Base-by-base conservation (phyloP, 2,888 invertebrate species). In the Ectobius pallidus region DNA sequence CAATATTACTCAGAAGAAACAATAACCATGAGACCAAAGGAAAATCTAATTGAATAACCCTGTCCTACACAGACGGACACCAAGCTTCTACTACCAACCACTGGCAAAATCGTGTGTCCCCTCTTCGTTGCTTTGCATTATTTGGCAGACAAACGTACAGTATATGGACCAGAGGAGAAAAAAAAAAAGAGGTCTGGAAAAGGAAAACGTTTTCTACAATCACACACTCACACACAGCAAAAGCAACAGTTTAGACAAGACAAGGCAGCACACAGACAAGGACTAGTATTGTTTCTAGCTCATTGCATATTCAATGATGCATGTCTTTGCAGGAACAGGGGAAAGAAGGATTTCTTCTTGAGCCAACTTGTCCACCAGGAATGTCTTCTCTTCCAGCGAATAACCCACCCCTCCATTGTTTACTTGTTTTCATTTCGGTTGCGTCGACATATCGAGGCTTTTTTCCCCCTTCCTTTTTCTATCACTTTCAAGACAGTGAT, bases 231-330 rank as follows among this genome's bases (percentile, higher is more conserved):
- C n/a, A n/a, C n/a, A 42, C 65, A 39, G 27, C 27, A 42, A 27
- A 18, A 62, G 65, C 65, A 65, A 65, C 65, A 65, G 65, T 65
- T 63, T 32, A 32, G 61, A 61, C 61, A 61, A 34, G 62, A 62
- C 34, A 61, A 14, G 61, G n/a, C 27, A 61, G n/a, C n/a, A n/a
- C n/a, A n/a, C 14, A 63, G 63, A 63, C 63, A 63, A 27, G 14
- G 32, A 44, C 9, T 46, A 7, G 44, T 65, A 65, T 65, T 65
- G 65, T 65, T 65, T 65, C 65, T 65, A 65, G 9, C 72, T 74
- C 74, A 74, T 74, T 74, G 74, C 74, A 74, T 74, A 74, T 74
- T 74, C 74, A 74, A 70, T 74, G 74, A 72, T 62, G 71, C 71
- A 70, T 71, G 68, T 44, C 25, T 44, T 63, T n/a, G 22, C n/a